Evolutionary conservation across 2,113 vertebrate species (phyloP).

Genomic region (Eira barbara): DNA sequence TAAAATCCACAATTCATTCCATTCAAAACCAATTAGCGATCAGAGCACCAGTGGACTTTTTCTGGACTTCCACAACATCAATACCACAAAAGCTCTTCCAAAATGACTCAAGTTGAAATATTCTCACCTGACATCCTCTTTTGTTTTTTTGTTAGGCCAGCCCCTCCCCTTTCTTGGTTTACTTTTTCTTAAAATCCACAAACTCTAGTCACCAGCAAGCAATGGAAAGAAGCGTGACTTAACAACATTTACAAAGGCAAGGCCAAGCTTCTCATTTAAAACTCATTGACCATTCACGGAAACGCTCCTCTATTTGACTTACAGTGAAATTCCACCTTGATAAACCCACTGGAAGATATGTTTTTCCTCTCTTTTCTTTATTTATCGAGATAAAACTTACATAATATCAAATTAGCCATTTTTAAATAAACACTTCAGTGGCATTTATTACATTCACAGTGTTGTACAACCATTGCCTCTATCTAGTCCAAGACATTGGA

Average conservation of each 20-base stretch:
- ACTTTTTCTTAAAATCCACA: constrained; percentile 38
- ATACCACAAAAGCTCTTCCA: background rate
- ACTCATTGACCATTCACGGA: background rate
- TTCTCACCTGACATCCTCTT: background rate
- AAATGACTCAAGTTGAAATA: background rate
- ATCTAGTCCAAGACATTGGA: background rate
- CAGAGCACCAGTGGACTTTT: background rate
- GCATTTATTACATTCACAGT: background rate
- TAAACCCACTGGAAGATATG: background rate
- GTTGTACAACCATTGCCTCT: background rate
- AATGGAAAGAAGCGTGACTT: background rate
- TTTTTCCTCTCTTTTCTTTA: background rate
- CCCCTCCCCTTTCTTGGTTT: background rate
- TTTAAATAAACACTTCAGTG: background rate
- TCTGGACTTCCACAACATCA: background rate
- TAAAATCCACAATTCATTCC: constrained; percentile 40
- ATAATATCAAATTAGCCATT: background rate
- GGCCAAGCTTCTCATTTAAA: background rate
- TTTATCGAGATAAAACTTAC: background rate
- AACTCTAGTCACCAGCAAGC: background rate
- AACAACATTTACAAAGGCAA: background rate
- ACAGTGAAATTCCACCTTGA: constrained; percentile 4
- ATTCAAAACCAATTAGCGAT: constrained; percentile 45
- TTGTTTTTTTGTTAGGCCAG: background rate
- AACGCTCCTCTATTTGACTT: background rate